phyloP scores from a whole-genome alignment of 2,113 vertebrate species.

The Fregata magnificens region DNA sequence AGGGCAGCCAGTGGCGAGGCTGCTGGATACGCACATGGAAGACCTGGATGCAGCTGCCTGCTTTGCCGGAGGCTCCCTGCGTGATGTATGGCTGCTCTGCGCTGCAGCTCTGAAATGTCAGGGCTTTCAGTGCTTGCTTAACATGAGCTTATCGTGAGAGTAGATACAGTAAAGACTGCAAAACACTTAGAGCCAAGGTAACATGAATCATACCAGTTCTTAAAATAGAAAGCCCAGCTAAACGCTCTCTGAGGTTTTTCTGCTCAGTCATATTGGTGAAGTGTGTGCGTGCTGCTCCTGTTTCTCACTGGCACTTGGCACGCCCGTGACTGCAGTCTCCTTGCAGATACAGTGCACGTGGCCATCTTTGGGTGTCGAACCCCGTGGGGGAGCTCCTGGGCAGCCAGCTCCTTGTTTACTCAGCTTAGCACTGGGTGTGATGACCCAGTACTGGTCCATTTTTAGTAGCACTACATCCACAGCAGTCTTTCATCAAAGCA shows the following conservation, averaged over 20 bases:
- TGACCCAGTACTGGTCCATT: not conserved
- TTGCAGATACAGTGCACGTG: not conserved
- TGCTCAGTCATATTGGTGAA: conserved; percentile 20
- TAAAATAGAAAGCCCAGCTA: conserved; percentile 31
- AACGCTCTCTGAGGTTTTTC: not conserved
- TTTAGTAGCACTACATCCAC: not conserved
- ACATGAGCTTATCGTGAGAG: not conserved
- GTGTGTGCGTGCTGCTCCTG: not conserved
- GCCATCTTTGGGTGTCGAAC: not conserved
- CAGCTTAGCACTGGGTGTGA: not conserved
- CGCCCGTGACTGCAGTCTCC: conserved; percentile 34
- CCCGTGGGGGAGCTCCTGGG: not conserved
- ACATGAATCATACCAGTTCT: conserved; percentile 7
- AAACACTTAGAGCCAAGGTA: conserved; percentile 33
- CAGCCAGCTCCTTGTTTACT: not conserved
- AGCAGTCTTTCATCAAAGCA: not conserved
- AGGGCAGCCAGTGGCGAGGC: not conserved
- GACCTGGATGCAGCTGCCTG: not conserved
- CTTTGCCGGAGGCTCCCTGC: not conserved
- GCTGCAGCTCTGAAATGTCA: not conserved
- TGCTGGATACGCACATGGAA: accelerated
- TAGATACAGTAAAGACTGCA: not conserved
- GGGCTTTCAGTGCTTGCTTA: not conserved
- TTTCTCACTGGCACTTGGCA: not conserved
- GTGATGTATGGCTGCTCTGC: not conserved